Evolutionary conservation across 2,797 vertebrate genomes (phyloP).

Genomic region (Sibirionetta formosa): DNA sequence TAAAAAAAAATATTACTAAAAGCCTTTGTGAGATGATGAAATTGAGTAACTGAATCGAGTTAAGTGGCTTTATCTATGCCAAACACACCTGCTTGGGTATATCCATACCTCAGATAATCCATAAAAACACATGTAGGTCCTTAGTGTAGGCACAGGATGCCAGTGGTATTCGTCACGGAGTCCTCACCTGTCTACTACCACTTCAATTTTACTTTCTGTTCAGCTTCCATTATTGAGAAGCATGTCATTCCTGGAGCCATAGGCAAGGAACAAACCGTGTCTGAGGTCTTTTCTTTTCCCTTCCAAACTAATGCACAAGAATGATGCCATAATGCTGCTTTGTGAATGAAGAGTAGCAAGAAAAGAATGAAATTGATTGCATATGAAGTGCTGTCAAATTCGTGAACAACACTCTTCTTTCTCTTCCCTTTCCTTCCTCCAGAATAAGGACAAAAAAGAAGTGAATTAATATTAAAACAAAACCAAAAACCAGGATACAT

Average conservation of each 20-base stretch:
- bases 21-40: not conserved
- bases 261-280: conserved; percentile 10
- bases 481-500: not conserved
- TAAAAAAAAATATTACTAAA: not conserved
- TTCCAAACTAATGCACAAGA: conserved; percentile 49
- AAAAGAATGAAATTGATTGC: conserved; percentile 61
- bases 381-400: conserved; percentile 62
- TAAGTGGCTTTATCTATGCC: not conserved
- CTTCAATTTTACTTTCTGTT: conserved; percentile 56
- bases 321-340: conserved; percentile 55
- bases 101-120: not conserved
- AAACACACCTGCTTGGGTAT: not conserved
- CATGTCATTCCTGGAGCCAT: conserved; percentile 6
- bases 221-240: not conserved
- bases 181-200: not conserved
- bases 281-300: conserved; percentile 25
- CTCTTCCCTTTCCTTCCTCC: not conserved
- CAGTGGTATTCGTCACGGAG: not conserved
- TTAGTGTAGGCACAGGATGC: not conserved
- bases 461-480: not conserved
- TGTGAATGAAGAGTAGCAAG: conserved; percentile 42
- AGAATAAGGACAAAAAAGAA: conserved; percentile 25
- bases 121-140: accelerated
- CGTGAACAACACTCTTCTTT: not conserved
- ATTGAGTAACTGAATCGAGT: not conserved